These are phyloP conservation scores for Bubo bubo DNA, from an alignment of 2,113 vertebrate genomes.

Conservation along the genomic window DNA sequence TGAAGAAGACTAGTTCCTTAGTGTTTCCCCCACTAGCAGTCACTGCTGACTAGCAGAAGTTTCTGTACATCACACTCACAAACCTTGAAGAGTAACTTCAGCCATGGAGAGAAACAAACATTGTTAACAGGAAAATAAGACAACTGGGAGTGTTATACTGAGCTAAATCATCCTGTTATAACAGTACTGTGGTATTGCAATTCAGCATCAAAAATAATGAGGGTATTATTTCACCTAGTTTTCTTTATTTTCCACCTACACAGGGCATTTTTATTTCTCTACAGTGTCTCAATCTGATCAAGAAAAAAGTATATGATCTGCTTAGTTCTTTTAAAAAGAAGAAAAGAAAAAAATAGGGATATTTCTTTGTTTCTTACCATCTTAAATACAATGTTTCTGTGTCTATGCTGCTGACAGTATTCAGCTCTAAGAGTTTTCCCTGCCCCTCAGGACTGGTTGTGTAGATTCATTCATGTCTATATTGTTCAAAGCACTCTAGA, in stretches of 20 bases:
- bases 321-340: neutral
- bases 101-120: neutral
- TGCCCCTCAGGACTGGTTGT: neutral
- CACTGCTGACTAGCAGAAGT: neutral
- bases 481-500: neutral
- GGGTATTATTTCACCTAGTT: neutral
- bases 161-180: constrained; percentile 12
- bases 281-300: neutral
- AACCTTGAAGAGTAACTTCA: constrained; percentile 6
- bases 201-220: constrained; percentile 17
- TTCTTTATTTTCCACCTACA: neutral
- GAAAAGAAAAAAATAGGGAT: neutral
- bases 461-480: neutral
- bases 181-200: neutral
- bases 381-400: neutral
- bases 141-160: neutral
- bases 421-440: neutral
- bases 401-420: neutral
- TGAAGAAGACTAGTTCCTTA: neutral
- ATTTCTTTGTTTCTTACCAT: neutral
- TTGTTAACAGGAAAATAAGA: constrained; percentile 28
- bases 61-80: neutral
- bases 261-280: neutral
- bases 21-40: neutral
- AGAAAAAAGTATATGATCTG: neutral